Percentiles rank a stretch among this genome's conserved stretches.
Evolutionary conservation across 2,797 vertebrate genomes (phyloP).

Genomic region (Triplophysa yarkandensis): DNA sequence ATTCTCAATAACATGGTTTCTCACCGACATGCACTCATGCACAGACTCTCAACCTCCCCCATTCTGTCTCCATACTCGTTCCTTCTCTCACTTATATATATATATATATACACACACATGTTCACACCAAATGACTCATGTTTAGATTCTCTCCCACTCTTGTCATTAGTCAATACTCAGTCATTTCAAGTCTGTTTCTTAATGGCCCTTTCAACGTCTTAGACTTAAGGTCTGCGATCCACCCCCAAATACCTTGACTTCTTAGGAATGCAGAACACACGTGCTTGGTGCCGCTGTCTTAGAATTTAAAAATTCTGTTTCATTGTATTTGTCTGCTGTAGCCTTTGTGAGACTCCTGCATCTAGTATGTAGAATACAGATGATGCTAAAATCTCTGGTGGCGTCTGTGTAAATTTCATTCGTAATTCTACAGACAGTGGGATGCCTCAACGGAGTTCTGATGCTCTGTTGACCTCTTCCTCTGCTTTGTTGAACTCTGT

Average conservation of each 20-base stretch:
- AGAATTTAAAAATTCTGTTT: slow-evolving; percentile 11
- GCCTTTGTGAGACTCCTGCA: slow-evolving; percentile 41
- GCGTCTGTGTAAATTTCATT: slow-evolving; percentile 69
- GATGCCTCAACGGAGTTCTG: slow-evolving; percentile 34
- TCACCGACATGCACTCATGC: slow-evolving; percentile 34
- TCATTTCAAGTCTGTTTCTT: slow-evolving; percentile 52
- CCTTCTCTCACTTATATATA: slow-evolving; percentile 51
- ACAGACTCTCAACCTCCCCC: slow-evolving; percentile 33
- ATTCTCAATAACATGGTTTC: slow-evolving; percentile 68
- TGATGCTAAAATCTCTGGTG: slow-evolving; percentile 55
- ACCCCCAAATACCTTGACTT: slow-evolving; percentile 5
- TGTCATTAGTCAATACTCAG: slow-evolving; percentile 55
- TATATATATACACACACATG: slow-evolving; percentile 44
- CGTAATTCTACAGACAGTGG: slow-evolving; percentile 52
- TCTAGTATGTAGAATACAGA: slow-evolving; percentile 48
- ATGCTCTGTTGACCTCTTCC: slow-evolving; percentile 31
- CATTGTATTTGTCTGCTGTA: slow-evolving; percentile 58
- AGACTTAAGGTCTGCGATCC: slow-evolving; percentile 20
- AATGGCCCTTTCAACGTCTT: slow-evolving; percentile 42
- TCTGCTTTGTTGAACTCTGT: neutral
- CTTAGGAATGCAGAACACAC: slow-evolving; percentile 61
- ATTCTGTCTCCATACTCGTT: slow-evolving; percentile 60
- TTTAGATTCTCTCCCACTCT: slow-evolving; percentile 70
- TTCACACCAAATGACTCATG: slow-evolving; percentile 67
- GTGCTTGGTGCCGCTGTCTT: slow-evolving; percentile 32